Conservation (phyloP, 2,797 vertebrate genomes). For the Kryptopterus vitreolus region DNA sequence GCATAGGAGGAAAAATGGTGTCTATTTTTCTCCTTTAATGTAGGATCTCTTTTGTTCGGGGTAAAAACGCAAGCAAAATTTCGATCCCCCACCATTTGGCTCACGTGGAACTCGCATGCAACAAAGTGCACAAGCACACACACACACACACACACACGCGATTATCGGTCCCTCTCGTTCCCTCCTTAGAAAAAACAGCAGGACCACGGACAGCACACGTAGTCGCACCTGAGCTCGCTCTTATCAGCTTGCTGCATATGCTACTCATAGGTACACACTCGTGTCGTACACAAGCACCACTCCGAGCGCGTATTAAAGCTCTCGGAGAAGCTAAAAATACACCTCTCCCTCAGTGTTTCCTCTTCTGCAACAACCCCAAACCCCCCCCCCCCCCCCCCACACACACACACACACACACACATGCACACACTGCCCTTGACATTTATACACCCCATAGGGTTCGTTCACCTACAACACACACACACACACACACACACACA, state of each 20-base stretch:
- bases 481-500: slow-evolving; percentile 8
- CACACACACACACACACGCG: background rate
- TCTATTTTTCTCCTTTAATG: background rate
- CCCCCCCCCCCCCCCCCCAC: no score
- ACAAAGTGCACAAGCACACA: background rate
- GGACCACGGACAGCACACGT: slow-evolving; percentile 52
- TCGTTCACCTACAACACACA: slow-evolving; percentile 20
- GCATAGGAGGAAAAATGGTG: background rate
- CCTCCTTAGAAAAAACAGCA: slow-evolving; percentile 60
- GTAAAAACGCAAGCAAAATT: slow-evolving; percentile 1
- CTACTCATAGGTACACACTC: slow-evolving; percentile 63
- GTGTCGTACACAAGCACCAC: slow-evolving; percentile 41
- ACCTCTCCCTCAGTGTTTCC: slow-evolving; percentile 9
- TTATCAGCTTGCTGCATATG: slow-evolving; percentile 79
- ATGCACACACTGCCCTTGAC: slow-evolving; percentile 46
- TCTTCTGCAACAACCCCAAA: no score
- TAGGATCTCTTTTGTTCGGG: background rate
- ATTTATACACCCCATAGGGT: slow-evolving; percentile 41
- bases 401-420: no score
- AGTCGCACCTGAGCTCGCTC: slow-evolving; percentile 47
- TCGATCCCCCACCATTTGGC: background rate
- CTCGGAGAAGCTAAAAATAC: slow-evolving; percentile 49
- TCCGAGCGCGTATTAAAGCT: slow-evolving; percentile 34
- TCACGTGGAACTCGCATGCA: background rate
- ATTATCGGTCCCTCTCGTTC: slow-evolving; percentile 17